phyloP scores from a whole-genome alignment of 23 tunicate genomes.

The Botrylloides violaceus region DNA sequence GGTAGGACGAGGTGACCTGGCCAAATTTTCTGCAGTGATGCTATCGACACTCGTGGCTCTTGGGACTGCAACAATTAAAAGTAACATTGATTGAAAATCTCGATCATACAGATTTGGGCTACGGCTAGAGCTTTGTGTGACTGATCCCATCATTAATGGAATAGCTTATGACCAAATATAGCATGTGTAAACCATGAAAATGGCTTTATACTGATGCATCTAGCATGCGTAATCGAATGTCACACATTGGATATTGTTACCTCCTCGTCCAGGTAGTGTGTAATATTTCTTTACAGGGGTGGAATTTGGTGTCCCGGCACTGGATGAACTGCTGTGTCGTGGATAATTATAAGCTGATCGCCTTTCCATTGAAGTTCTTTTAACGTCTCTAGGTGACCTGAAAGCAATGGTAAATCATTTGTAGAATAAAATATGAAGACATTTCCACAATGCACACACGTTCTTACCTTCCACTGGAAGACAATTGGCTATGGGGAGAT shows the following conservation, averaged over 20 bases:
- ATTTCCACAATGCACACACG: background rate
- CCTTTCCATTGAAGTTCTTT: constrained; percentile 39
- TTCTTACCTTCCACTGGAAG: background rate
- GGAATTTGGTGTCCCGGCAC: constrained; percentile 38
- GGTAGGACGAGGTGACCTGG: constrained; percentile 41
- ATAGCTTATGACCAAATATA: no score
- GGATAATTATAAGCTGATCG: constrained; percentile 26
- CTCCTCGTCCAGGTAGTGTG: constrained; percentile 70
- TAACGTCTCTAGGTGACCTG: constrained; percentile 63
- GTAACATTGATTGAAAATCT: no score
- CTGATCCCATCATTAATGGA: no score
- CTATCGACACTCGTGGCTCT: constrained; percentile 66
- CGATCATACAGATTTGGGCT: no score
- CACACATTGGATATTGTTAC: constrained; percentile 3
- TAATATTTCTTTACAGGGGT: constrained; percentile 38
- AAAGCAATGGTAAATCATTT: background rate
- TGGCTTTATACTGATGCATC: no score
- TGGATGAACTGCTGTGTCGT: constrained; percentile 43
- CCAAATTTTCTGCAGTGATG: constrained; percentile 62
- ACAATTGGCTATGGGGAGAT: background rate
- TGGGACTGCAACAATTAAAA: constrained; percentile 30
- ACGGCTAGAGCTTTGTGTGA: no score
- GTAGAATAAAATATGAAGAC: no score
- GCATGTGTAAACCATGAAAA: no score
- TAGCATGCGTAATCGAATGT: no score